A percentile compares a stretch with the other conserved stretches of the same genome.
These are phyloP conservation scores for Halcyon leucocephala DNA, from an alignment of 2,797 vertebrate genomes.

Conservation along the genomic window DNA sequence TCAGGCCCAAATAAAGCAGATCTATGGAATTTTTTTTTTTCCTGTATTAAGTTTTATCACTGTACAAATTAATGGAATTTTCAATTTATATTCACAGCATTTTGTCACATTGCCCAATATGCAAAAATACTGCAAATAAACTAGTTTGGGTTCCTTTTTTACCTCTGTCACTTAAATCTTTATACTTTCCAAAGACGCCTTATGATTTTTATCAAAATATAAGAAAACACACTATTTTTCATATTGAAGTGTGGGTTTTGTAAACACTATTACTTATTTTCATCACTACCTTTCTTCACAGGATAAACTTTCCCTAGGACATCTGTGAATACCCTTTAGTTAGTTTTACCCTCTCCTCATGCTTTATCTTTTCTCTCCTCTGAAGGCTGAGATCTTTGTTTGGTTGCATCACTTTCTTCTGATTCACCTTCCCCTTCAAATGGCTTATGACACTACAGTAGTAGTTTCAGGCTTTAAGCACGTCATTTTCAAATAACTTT, in stretches of 20 bases:
- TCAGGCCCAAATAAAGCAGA: background rate
- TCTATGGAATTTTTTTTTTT: background rate
- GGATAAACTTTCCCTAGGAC: background rate
- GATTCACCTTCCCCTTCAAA: background rate
- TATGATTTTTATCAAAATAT: background rate
- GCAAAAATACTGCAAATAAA: background rate
- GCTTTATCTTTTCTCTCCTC: background rate
- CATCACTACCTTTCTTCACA: background rate
- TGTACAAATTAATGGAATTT: background rate
- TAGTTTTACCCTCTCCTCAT: background rate
- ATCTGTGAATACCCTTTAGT: background rate
- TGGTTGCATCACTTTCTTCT: background rate
- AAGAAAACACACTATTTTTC: background rate
- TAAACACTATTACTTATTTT: background rate
- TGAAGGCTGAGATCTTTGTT: background rate
- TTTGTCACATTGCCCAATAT: background rate
- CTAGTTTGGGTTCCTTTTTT: background rate
- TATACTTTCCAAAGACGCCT: background rate
- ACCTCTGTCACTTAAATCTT: background rate
- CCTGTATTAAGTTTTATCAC: background rate
- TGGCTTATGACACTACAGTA: accelerated
- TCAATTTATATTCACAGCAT: background rate
- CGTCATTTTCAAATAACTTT: background rate
- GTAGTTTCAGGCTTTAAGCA: background rate
- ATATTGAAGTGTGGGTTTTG: background rate